These are phyloP conservation scores for Strongylocentrotus purpuratus DNA, from an alignment of 35 echinoderm and acorn worm species.

Conservation along the genomic window DNA sequence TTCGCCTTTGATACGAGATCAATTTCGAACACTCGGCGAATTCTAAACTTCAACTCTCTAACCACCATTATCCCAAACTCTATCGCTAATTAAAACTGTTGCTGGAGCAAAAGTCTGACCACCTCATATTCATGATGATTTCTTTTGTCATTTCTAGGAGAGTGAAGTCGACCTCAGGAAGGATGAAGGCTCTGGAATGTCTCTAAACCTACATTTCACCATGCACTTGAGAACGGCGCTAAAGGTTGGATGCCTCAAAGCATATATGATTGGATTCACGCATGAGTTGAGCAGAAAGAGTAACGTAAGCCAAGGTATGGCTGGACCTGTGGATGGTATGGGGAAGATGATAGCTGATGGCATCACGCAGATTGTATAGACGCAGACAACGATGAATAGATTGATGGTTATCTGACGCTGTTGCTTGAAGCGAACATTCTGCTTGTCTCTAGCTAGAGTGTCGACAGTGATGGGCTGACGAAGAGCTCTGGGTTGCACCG, in stretches of 20 bases:
- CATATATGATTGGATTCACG: constrained; percentile 63
- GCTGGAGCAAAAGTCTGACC: no score
- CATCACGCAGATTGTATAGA: constrained; percentile 48
- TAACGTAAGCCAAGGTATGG: constrained; percentile 42
- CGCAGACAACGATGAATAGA: constrained; percentile 70
- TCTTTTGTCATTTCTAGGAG: no score
- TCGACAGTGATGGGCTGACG: neutral
- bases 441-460: neutral
- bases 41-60: no score
- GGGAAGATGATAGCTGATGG: constrained; percentile 54
- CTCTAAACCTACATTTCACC: constrained; percentile 30
- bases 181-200: constrained; percentile 57
- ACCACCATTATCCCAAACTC: no score
- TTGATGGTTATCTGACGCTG: constrained; percentile 75
- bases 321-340: constrained; percentile 57
- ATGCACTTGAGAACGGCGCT: constrained; percentile 51
- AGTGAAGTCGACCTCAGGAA: neutral
- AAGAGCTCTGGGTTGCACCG: neutral
- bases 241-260: constrained; percentile 65
- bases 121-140: no score
- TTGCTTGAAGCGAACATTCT: constrained; percentile 25
- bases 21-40: no score
- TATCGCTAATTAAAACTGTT: no score
- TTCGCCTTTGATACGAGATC: no score
- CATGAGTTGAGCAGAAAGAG: constrained; percentile 48